Evolutionary conservation across 2,797 vertebrate species (phyloP).

Genomic region (Microtus californicus): DNA sequence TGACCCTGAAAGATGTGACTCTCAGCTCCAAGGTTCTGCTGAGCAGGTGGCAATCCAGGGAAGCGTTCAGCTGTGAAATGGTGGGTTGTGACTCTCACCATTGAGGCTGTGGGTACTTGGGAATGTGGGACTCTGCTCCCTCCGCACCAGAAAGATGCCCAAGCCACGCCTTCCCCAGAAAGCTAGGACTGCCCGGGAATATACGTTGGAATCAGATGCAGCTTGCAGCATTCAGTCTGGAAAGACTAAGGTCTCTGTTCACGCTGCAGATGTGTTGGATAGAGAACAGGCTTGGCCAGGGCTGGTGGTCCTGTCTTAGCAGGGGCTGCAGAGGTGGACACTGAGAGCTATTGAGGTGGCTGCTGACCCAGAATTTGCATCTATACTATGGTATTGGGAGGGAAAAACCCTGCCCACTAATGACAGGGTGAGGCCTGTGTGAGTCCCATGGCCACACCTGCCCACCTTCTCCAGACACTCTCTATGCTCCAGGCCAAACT

Average conservation of each 20-base stretch:
- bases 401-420: slow-evolving; percentile 55
- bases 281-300: fast-evolving
- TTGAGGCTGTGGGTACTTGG: neutral
- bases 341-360: neutral
- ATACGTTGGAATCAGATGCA: fast-evolving
- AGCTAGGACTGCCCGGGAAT: neutral
- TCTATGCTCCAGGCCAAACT: neutral
- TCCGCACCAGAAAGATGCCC: neutral
- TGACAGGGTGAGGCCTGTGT: slow-evolving; percentile 68
- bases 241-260: fast-evolving
- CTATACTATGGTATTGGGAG: neutral
- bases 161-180: fast-evolving
- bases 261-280: fast-evolving
- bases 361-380: slow-evolving; percentile 62
- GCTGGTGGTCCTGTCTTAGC: fast-evolving
- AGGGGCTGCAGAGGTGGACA: neutral
- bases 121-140: fast-evolving
- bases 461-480: neutral
- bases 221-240: fast-evolving
- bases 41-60: neutral
- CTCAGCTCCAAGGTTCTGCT: fast-evolving
- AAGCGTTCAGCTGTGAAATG: neutral
- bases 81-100: neutral
- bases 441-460: slow-evolving; percentile 30
- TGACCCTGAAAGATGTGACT: neutral